These are phyloP conservation scores for Lipotes vexillifer DNA, from an alignment of 2,113 vertebrate species.

Conservation along the genomic window DNA sequence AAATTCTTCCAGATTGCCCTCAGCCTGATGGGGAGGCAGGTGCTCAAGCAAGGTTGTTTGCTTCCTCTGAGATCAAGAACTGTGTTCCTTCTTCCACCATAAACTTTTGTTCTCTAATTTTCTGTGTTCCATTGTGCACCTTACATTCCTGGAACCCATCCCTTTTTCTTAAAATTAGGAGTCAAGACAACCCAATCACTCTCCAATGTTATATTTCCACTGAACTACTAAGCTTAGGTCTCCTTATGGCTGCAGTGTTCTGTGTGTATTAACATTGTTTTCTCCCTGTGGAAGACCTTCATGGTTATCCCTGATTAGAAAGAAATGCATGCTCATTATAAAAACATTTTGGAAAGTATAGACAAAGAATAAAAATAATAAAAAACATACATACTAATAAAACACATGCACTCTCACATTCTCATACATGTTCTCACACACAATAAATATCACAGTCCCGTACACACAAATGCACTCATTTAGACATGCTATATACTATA, in stretches of 20 bases:
- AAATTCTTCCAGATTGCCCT: too few relatives aligned
- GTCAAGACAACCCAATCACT: background rate
- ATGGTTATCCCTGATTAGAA: background rate
- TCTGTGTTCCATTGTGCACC: background rate
- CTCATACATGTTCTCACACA: background rate
- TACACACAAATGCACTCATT: background rate
- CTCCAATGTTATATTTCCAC: background rate
- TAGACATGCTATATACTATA: background rate
- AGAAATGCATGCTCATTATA: background rate
- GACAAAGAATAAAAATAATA: background rate
- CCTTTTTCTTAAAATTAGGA: background rate
- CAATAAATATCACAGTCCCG: background rate
- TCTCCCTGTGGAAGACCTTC: background rate
- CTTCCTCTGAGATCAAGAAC: background rate
- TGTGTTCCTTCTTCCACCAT: fast-evolving
- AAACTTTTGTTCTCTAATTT: background rate
- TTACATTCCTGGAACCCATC: background rate
- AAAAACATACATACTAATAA: background rate
- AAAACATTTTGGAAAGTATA: background rate
- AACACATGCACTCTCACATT: background rate
- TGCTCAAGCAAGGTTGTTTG: fast-evolving
- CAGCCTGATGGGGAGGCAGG: fast-evolving
- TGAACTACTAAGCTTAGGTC: background rate
- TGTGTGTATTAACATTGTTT: background rate
- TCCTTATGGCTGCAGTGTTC: background rate